phyloP scores from a whole-genome alignment of 2,113 vertebrate genomes.

The Felis chaus region DNA sequence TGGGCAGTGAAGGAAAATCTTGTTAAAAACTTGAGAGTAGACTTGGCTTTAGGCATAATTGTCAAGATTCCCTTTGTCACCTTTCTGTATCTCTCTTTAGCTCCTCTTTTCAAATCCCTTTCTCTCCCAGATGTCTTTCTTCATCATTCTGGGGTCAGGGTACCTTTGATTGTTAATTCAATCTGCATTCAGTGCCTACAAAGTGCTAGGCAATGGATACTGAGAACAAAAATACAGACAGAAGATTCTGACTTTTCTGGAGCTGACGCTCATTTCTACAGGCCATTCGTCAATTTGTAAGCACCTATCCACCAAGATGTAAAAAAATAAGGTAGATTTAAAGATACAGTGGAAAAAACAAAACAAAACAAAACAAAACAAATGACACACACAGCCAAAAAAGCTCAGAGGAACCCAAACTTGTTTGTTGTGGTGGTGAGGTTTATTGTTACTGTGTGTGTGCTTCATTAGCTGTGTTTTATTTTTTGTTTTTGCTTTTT shows the following conservation, averaged over 20 bases:
- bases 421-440: neutral
- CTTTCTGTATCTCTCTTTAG: neutral
- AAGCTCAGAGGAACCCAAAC: neutral
- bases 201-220: neutral
- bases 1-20: conserved; percentile 69
- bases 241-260: neutral
- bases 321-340: neutral
- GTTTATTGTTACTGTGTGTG: neutral
- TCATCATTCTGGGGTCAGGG: neutral
- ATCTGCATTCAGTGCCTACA: neutral
- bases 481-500: neutral
- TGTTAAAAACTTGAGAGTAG: conserved; percentile 70
- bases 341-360: neutral
- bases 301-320: neutral
- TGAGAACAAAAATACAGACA: neutral
- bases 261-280: neutral
- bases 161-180: neutral
- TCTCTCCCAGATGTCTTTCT: neutral
- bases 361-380: neutral
- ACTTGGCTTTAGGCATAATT: conserved; percentile 62
- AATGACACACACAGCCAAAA: neutral
- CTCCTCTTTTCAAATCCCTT: neutral
- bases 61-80: conserved; percentile 35
- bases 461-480: neutral
- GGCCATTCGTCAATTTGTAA: neutral